Conservation (phyloP, 1,140 invertebrate species). For the Dreissena polymorpha region DNA sequence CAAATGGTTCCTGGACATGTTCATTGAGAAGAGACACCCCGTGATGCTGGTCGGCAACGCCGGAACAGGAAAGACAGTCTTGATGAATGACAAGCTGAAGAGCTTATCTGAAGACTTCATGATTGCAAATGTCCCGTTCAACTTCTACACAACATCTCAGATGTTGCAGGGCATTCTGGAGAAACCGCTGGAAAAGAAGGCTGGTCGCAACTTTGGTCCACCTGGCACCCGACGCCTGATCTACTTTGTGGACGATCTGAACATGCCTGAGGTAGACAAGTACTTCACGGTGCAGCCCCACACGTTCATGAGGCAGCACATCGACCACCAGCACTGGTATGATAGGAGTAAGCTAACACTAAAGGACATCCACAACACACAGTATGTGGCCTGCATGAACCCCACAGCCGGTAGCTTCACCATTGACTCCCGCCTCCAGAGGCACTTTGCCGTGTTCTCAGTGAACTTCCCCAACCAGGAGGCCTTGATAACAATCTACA, state of each 20-base stretch:
- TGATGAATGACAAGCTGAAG: conserved; percentile 91
- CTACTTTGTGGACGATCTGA: conserved; percentile 98
- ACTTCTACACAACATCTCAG: conserved; percentile 97
- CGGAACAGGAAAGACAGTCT: conserved; percentile 81
- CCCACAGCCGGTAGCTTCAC: conserved; percentile 98
- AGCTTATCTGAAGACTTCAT: conserved; percentile 92
- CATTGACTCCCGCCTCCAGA: conserved; percentile 90
- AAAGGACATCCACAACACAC: conserved; percentile 98
- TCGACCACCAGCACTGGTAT: conserved; percentile 97
- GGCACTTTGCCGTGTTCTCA: conserved; percentile 97
- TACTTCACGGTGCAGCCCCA: conserved; percentile 98
- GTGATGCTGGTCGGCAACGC: conserved; percentile 96
- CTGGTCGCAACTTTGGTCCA: conserved; percentile 96
- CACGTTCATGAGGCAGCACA: conserved; percentile 95
- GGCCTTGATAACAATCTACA: conserved; percentile 93
- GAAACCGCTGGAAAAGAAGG: conserved; percentile 98
- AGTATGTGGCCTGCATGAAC: conserved; percentile 98
- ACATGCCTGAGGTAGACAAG: conserved; percentile 97
- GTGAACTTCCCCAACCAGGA: conserved; percentile 94
- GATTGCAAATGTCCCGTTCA: conserved; percentile 95
- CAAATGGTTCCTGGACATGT: conserved; percentile 92
- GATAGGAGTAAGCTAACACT: conserved; percentile 93
- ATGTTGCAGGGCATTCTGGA: conserved; percentile 97
- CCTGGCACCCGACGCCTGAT: conserved; percentile 96
- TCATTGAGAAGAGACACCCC: conserved; percentile 93